Conservation (phyloP, 92 coral and sea anemone species). For the Umimayanthus chanpuru region DNA sequence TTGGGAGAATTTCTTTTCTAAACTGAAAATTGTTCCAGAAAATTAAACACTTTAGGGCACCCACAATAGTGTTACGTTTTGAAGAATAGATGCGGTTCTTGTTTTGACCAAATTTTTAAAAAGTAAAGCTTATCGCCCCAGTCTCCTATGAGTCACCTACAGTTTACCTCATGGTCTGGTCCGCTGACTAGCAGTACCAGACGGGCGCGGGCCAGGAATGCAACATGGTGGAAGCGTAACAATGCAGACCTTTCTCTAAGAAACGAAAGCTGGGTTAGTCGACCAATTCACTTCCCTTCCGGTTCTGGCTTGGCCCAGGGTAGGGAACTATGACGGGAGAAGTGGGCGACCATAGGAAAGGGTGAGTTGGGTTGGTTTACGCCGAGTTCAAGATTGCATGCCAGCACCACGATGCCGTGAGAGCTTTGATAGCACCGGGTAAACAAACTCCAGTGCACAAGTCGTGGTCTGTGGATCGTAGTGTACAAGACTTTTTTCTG, state of each 20-base stretch:
- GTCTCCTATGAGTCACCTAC: conserved; percentile 20
- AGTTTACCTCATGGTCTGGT: conserved; percentile 57
- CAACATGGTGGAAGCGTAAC: conserved; percentile 85
- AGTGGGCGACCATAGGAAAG: conserved; percentile 83
- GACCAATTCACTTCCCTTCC: conserved; percentile 40
- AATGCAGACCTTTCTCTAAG: conserved; percentile 81
- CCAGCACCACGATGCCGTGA: conserved; percentile 64
- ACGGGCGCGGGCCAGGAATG: conserved; percentile 93
- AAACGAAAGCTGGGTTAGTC: conserved; percentile 33
- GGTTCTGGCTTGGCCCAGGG: conserved; percentile 51
- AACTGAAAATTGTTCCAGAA: too few species aligned
- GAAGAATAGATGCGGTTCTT: too few species aligned
- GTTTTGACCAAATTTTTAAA: not conserved
- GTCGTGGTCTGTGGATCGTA: conserved; percentile 10
- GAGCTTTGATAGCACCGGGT: conserved; percentile 60
- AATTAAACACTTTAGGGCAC: too few species aligned
- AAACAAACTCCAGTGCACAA: conserved; percentile 56
- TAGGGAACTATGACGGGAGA: conserved; percentile 81
- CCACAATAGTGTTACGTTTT: too few species aligned
- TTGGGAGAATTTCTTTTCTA: too few species aligned
- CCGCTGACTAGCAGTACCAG: conserved; percentile 98
- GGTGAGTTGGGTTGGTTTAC: conserved; percentile 66
- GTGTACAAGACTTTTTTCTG: conserved; percentile 39
- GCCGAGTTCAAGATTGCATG: conserved; percentile 55
- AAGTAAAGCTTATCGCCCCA: conserved; percentile 25